Conservation (phyloP, 1,140 invertebrate species). For the Drosophila serrata region DNA sequence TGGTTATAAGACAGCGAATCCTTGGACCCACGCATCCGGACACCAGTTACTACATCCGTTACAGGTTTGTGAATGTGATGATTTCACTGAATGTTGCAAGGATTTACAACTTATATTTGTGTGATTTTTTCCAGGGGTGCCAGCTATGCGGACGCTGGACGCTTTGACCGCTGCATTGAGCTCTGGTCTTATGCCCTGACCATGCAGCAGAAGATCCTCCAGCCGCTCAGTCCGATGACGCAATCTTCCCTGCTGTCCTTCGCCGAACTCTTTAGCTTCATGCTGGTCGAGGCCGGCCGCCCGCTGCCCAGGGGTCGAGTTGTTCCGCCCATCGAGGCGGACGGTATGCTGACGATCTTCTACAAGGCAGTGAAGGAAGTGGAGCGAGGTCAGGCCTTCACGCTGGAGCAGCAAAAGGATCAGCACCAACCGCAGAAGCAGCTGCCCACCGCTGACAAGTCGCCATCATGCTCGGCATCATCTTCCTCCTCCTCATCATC, state of each 20-base stretch:
- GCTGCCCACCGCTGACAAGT: constrained; percentile 41
- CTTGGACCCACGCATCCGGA: constrained; percentile 97
- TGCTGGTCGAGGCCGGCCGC: constrained; percentile 92
- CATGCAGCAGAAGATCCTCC: constrained; percentile 97
- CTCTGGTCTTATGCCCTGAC: constrained; percentile 99
- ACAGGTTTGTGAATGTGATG: constrained; percentile 57
- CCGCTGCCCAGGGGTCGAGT: constrained; percentile 89
- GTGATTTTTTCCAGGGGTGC: constrained; percentile 90
- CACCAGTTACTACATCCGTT: constrained; percentile 97
- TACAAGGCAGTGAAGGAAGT: constrained; percentile 91
- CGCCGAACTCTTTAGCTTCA: constrained; percentile 97
- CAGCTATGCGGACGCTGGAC: constrained; percentile 97
- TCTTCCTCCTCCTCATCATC: constrained; percentile 42
- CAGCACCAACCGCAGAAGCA: constrained; percentile 53
- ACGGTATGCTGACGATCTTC: constrained; percentile 93
- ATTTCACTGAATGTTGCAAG: neutral
- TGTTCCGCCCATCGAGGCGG: constrained; percentile 91
- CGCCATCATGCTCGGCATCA: constrained; percentile 49
- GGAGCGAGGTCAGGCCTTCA: constrained; percentile 85
- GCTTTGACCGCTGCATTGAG: constrained; percentile 95
- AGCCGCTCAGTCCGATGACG: constrained; percentile 97
- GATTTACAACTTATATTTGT: neutral
- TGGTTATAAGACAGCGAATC: constrained; percentile 97
- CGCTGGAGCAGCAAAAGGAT: constrained; percentile 65
- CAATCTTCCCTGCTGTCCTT: constrained; percentile 97